Evolutionary conservation across 2,888 invertebrate genomes (phyloP), one percentile per base, ranked within the genome.

Genomic region (Ochropacha duplaris): DNA sequence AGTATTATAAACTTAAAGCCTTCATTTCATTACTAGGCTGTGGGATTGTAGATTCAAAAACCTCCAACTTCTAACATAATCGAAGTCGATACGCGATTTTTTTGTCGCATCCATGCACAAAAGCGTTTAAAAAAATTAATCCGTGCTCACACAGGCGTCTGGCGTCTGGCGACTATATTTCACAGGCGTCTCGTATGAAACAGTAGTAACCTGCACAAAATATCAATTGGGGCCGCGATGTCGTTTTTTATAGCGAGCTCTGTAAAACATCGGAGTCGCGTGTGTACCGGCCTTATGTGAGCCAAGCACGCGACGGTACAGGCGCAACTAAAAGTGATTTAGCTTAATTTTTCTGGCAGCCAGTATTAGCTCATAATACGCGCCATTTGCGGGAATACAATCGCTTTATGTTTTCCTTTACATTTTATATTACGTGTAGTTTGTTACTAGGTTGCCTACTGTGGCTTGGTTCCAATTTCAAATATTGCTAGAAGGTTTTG

Each of bases 211-310:
- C 74, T 72, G 79, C 77, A 83, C 84, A 81, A 88, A 90, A 89
- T 91, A 92, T 92, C 92, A 91, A 92, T 92, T 89, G 89, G 83
- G 84, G 74, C 72, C 76, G 72, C 65, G 68, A 71, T 81, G 83
- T 86, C 83, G 84, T 85, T 90, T 90, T 90, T 90, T 90, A 87
- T 85, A 84, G 80, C 66, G 70, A 78, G 76, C 81, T 73, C 82
- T 88, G 90, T 89, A 88, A 86, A 90, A 90, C 91, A 89, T 83
- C 76, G 76, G 69, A 71, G 67, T 91, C 74, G 92, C 92, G 92
- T 92, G 92, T 86, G 82, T 61, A 63, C 54, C 58, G 56, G 83
- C 81, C 86, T 92, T 91, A 92, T 90, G 86, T 81, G 76, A 58
- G 68, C 54, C 64, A 71, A 74, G 72, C 91, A 92, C 90, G 91